Evolutionary conservation across 1,140 invertebrate genomes (phyloP), one percentile per base, ranked within the genome.

Genomic region (Bombus pyrosoma): DNA sequence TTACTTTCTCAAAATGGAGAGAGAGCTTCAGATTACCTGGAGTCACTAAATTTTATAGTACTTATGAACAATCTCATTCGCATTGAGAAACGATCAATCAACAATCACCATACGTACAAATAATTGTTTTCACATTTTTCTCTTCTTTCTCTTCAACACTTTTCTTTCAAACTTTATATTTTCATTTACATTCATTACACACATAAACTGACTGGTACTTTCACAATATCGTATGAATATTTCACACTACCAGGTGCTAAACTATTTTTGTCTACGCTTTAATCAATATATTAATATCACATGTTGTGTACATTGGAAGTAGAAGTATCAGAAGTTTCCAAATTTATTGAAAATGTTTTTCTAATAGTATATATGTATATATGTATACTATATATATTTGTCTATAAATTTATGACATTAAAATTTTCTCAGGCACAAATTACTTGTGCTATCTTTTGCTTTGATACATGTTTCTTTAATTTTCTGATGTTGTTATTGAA

Each of bases 291-390:
- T n/a, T 83, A 86, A 86, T 86, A 86, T 87, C 83, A 86, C 86
- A 87, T 87, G 74, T 86, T 85, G 77, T 87, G 72, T 82, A 87
- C 53, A 71, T 87, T 87, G 84, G 77, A 86, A 87, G 79, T 86
- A 86, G 77, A 86, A 86, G 86, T 81, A 77, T 81, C 78, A 82
- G 85, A 86, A 74, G n/a, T 84, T 77, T 77, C 9, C 53, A 86
- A 80, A 69, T 41, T 79, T 86, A 69, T 68, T 85, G 66, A 43
- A 83, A 80, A 87, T 75, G 64, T 77, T 72, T 62, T 6, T 64
- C 62, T 77, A 75, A 81, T 47, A 77, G 77, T 74, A 71, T 81
- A n/a, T 66, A 39, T 76, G 5, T 64, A 32, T 77, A 41, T 53
- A 53, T 77, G 25, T 57, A 25, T 41, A 22, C 28, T 43, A n/a